Evolutionary conservation across 1,140 invertebrate species (phyloP).

Genomic region (Aleiodes sp.): DNA sequence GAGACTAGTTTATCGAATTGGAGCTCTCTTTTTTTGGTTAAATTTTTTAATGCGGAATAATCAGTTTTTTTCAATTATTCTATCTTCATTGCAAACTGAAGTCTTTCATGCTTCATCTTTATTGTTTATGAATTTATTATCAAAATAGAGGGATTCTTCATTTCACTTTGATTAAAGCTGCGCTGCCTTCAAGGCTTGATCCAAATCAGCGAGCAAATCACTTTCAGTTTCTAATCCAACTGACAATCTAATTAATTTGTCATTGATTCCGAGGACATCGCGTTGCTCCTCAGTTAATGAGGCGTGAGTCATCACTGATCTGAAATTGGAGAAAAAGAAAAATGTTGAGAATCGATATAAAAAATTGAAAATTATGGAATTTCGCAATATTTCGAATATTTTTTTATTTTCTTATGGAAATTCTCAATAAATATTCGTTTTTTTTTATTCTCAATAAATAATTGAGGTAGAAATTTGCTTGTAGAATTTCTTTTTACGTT

Average conservation of each 20-base stretch:
- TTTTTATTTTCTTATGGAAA: neutral
- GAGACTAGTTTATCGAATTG: too few species aligned
- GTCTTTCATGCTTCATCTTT: too few species aligned
- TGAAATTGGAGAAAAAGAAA: constrained; percentile 54
- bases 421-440: neutral
- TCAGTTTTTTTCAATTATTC: too few species aligned
- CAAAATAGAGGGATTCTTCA: neutral
- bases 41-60: neutral
- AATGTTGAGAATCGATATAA: neutral
- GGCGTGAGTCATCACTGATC: constrained; percentile 83
- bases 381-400: too few species aligned
- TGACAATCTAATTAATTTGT: constrained; percentile 89
- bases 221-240: constrained; percentile 89
- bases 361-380: neutral
- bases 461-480: neutral
- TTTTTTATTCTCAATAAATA: too few species aligned
- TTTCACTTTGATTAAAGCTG: constrained; percentile 24
- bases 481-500: too few species aligned
- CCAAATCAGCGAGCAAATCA: constrained; percentile 90
- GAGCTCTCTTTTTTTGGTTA: neutral
- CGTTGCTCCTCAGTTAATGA: constrained; percentile 80
- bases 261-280: constrained; percentile 81
- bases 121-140: too few species aligned
- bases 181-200: constrained; percentile 75
- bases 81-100: too few species aligned